A percentile compares a stretch with the other conserved stretches of the same genome.
These are phyloP conservation scores for Colaptes auratus DNA, from an alignment of 2,113 vertebrate genomes.

Conservation along the genomic window DNA sequence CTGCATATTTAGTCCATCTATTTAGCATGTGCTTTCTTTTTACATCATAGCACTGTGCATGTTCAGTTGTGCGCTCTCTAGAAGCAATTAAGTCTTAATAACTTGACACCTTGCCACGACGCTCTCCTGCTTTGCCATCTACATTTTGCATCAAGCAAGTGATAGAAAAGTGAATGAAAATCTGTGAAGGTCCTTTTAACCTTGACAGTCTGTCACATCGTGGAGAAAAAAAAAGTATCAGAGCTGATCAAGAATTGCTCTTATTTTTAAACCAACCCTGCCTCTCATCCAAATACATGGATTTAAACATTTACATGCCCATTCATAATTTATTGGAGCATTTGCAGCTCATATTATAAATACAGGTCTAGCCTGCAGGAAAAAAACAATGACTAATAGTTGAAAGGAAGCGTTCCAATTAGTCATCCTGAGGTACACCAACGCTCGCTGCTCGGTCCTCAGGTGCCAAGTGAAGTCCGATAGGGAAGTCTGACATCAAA, in stretches of 20 bases:
- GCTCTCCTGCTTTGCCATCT: neutral
- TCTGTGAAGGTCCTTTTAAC: conserved; percentile 28
- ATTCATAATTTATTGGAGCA: conserved; percentile 58
- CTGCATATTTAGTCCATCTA: neutral
- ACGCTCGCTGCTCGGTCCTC: conserved; percentile 1
- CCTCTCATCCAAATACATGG: conserved; percentile 26
- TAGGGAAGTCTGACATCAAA: conserved; percentile 19
- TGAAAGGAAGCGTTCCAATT: conserved; percentile 51
- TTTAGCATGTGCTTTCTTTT: neutral
- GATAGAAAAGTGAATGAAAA: conserved; percentile 18
- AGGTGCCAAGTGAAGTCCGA: conserved; percentile 9
- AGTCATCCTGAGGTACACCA: conserved; percentile 26
- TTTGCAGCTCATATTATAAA: conserved; percentile 27
- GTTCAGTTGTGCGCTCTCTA: neutral
- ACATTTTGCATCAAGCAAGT: neutral
- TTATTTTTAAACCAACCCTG: neutral
- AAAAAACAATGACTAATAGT: conserved; percentile 48
- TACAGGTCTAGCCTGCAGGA: conserved; percentile 53
- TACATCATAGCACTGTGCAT: neutral
- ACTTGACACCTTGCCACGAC: neutral
- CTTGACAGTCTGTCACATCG: neutral
- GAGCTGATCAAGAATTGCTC: conserved; percentile 16
- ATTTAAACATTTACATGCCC: conserved; percentile 38
- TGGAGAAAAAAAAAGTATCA: neutral
- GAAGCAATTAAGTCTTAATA: conserved; percentile 40